Percentiles rank a stretch among this genome's conserved stretches.
Evolutionary conservation across 2,113 vertebrate species (phyloP).

Genomic region (Sialia sialis): DNA sequence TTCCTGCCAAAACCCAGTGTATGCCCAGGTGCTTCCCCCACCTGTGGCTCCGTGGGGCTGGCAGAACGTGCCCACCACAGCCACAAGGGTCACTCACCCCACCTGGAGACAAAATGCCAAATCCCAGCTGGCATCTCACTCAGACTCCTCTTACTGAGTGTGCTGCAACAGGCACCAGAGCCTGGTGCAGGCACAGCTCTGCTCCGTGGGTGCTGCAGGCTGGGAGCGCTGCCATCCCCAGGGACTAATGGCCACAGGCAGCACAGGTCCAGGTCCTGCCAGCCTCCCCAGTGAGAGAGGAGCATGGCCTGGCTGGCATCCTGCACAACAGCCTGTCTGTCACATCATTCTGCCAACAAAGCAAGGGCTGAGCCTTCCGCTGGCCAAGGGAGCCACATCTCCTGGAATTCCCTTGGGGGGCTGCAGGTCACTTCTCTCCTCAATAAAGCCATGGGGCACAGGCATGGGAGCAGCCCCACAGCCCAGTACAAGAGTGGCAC

Average conservation of each 20-base stretch:
- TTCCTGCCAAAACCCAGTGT: neutral
- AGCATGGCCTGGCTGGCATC: neutral
- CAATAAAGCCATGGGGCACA: neutral
- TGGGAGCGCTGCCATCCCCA: neutral
- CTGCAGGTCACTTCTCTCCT: neutral
- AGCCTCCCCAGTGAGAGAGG: neutral
- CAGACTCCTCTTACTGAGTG: neutral
- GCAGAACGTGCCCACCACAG: accelerated
- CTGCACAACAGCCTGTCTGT: neutral
- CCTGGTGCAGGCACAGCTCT: neutral
- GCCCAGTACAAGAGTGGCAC: neutral
- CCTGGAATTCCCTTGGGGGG: neutral
- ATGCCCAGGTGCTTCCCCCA: neutral
- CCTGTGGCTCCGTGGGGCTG: accelerated
- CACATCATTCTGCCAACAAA: accelerated
- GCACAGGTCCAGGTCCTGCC: neutral
- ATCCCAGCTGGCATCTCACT: neutral
- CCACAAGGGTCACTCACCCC: neutral
- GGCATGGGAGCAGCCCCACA: neutral
- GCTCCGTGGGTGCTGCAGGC: accelerated
- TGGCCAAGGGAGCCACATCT: neutral
- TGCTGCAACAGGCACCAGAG: accelerated
- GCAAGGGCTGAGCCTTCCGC: neutral
- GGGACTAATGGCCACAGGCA: neutral
- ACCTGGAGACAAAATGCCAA: neutral